A percentile compares a stretch with the other conserved stretches of the same genome.
Evolutionary conservation across 1,140 invertebrate species (phyloP).

Genomic region (Trialeurodes vaporariorum): DNA sequence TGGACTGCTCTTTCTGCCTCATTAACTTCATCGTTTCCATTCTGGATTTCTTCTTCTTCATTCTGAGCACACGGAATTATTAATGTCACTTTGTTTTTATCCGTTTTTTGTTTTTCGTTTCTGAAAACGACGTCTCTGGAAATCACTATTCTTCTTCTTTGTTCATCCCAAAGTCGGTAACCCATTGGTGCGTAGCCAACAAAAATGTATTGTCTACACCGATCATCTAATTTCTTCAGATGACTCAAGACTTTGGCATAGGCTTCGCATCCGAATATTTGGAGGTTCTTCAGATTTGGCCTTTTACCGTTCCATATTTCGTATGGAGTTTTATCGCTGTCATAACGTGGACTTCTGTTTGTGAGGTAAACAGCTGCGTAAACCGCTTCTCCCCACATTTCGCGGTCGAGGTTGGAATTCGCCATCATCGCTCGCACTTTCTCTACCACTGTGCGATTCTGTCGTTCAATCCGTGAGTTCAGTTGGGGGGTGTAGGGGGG

Average conservation of each 20-base stretch:
- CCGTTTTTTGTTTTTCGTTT: conserved; percentile 1
- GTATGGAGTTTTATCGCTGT: neutral
- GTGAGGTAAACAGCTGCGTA: conserved; percentile 15
- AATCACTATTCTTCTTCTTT: conserved; percentile 2
- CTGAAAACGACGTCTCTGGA: conserved; percentile 13
- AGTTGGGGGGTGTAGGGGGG: conserved; percentile 29
- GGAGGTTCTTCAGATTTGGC: conserved; percentile 12
- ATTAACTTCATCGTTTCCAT: neutral
- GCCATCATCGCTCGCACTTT: conserved; percentile 9
- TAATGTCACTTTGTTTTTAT: too few relatives aligned
- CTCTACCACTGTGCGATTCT: conserved; percentile 24
- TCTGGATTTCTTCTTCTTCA: too few relatives aligned
- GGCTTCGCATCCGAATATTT: conserved; percentile 13
- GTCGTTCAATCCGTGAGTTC: conserved; percentile 31
- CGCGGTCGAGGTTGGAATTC: neutral
- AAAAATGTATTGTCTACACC: conserved; percentile 12
- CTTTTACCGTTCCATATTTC: conserved; percentile 3
- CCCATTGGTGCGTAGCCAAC: conserved; percentile 4
- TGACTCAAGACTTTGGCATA: conserved; percentile 9
- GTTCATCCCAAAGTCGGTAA: conserved; percentile 9
- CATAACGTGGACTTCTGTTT: conserved; percentile 12
- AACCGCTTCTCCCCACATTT: conserved; percentile 17
- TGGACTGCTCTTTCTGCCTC: too few relatives aligned
- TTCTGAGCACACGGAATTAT: too few relatives aligned
- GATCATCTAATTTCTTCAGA: conserved; percentile 8